A percentile compares a stretch with the other conserved stretches of the same genome.
Conservation (phyloP, 2,888 invertebrate species). For the Lycocerus yunnanus region DNA sequence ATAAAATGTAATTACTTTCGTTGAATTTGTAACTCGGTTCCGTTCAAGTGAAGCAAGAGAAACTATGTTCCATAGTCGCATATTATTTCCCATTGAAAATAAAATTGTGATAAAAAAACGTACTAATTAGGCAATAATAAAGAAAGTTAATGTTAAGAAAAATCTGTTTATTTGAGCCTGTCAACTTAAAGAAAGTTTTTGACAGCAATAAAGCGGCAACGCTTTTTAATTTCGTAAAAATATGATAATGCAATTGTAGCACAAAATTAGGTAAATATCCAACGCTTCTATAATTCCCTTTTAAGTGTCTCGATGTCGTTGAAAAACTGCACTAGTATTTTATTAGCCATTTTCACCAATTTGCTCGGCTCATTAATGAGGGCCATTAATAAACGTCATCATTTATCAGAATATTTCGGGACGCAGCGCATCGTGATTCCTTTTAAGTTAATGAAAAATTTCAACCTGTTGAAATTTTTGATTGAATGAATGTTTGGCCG, state of each 20-base stretch:
- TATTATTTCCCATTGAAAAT: not conserved
- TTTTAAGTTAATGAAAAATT: not conserved
- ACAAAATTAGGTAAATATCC: not conserved
- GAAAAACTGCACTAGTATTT: not conserved
- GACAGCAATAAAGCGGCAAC: not conserved
- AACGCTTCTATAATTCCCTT: not conserved
- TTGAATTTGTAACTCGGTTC: not conserved
- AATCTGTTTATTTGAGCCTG: not conserved
- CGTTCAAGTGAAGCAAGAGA: not conserved
- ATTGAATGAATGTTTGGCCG: not conserved
- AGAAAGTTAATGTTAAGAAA: not conserved
- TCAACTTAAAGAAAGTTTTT: not conserved
- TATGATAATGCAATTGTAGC: not conserved
- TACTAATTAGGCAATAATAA: not conserved
- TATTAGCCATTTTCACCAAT: not conserved
- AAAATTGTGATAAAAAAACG: not conserved
- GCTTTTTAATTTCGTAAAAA: not conserved
- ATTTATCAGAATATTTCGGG: not conserved
- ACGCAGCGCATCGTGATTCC: not conserved
- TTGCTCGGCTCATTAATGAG: not conserved
- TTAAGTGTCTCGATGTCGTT: not conserved
- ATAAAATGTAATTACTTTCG: not conserved
- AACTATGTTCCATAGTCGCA: not conserved
- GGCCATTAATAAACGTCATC: not conserved
- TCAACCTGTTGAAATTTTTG: not conserved